Evolutionary conservation across 2,797 vertebrate genomes (phyloP).

Genomic region (Triplophysa yarkandensis): DNA sequence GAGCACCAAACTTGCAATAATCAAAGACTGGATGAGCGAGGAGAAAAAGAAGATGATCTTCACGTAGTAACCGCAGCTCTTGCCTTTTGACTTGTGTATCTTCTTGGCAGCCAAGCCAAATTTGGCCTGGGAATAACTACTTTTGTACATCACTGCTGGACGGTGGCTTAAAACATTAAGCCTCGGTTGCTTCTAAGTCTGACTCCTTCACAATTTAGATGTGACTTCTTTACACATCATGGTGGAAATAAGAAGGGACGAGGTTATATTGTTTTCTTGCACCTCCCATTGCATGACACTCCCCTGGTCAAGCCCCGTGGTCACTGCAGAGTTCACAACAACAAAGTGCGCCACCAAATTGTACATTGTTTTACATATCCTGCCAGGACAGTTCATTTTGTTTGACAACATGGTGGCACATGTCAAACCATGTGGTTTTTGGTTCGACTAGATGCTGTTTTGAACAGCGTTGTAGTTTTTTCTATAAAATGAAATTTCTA

Average conservation of each 20-base stretch:
- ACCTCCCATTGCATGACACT: conserved; percentile 33
- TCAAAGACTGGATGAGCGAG: conserved; percentile 92
- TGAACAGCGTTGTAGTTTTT: neutral
- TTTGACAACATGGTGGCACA: conserved; percentile 43
- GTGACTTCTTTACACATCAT: conserved; percentile 12
- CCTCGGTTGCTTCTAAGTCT: neutral
- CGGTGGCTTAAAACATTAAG: neutral
- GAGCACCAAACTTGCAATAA: conserved; percentile 91
- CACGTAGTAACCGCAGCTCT: conserved; percentile 87
- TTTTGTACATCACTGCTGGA: conserved; percentile 69
- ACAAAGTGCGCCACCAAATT: conserved; percentile 14
- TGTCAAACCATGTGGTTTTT: conserved; percentile 18
- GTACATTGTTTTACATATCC: conserved; percentile 27
- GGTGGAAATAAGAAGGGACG: neutral
- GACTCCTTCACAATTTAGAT: neutral
- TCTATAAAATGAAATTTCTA: neutral
- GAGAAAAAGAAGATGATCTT: conserved; percentile 91
- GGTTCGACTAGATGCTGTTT: conserved; percentile 17
- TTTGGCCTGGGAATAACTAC: conserved; percentile 70
- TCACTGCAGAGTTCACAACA: conserved; percentile 52
- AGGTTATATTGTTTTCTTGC: conserved; percentile 61
- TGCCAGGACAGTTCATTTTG: conserved; percentile 19
- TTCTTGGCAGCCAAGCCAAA: conserved; percentile 65
- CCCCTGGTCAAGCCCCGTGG: conserved; percentile 47
- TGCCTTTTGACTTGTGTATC: conserved; percentile 67